Conservation (phyloP, 2,113 vertebrate genomes). For the Arizona elegans region DNA sequence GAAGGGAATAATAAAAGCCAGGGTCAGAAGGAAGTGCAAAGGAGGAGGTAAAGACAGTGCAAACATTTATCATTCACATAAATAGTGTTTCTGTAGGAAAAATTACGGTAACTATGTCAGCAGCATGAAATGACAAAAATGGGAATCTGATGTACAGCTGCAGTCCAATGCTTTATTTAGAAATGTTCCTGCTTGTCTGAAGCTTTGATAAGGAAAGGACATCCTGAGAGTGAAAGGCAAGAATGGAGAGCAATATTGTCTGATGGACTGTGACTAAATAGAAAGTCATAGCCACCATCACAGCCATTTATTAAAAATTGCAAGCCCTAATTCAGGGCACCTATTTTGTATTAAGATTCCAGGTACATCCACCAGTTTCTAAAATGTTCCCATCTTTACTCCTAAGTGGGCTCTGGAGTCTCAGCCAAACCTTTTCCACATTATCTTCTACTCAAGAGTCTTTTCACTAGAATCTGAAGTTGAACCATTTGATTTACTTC, state of each 20-base stretch:
- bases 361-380: not conserved
- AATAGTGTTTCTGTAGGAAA: not conserved
- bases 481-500: not conserved
- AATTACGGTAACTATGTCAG: not conserved
- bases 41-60: not conserved
- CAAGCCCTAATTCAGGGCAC: not conserved
- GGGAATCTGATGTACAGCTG: not conserved
- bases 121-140: not conserved
- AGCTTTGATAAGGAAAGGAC: not conserved
- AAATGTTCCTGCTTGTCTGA: not conserved
- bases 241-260: not conserved
- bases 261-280: not conserved
- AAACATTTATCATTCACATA: not conserved
- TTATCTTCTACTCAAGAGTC: not conserved
- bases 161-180: not conserved
- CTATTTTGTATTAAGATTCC: not conserved
- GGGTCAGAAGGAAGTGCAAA: not conserved
- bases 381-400: not conserved
- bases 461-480: not conserved
- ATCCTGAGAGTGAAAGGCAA: not conserved
- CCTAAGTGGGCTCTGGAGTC: not conserved
- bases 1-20: not conserved
- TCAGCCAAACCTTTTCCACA: not conserved
- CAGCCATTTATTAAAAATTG: not conserved
- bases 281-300: not conserved